Base-by-base conservation (phyloP, 2,113 vertebrate species). In the human (Homo sapiens) region DNA sequence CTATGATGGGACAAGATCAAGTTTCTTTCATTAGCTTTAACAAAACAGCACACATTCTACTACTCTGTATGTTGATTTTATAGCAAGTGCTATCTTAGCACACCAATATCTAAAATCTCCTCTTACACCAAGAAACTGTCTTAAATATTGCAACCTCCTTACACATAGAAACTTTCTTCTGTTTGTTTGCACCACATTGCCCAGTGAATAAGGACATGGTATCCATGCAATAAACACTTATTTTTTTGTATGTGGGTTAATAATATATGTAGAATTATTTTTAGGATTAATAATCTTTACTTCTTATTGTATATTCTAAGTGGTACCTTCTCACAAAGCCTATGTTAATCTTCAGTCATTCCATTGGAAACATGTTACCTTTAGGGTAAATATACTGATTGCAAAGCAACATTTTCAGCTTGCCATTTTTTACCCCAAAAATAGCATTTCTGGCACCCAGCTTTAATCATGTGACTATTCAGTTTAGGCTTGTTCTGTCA, bases 281-380 rank as follows among this genome's bases (percentile, higher is more conserved):
- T 95, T 55, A 68, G 40, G 32, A 87, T 92, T 82, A 87, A 55
- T 8, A 9, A 88, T n/a, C 16, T n/a, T 95, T 94, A 48, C 87
- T 78, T 23, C 9, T 48, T 96, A 30, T 14, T 50, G 12, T 20
- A 45, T 95, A 94, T 80, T 95, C 95, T 93, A 93, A 89, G 23
- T 12, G 27, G 76, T 96, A 18, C 35, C 35, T 85, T 35, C 20
- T 66, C 32, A 95, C 17, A 80, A 75, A 92, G 5, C n/a, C 27
- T 86, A 73, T 16, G 86, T 96, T 84, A 94, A 94, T 80, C 59
- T 94, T 82, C 12, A 97, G 72, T 45, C 73, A 20, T 93, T 96
- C 68, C 55, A 87, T 52, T 89, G 81, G 8, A 94, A 90, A 97
- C 87, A 83, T 32, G 35, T 61, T 59, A 23, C 11, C n/a, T 89